Evolutionary conservation across 2,888 invertebrate genomes (phyloP).

Genomic region (Yponomeuta cagnagella): DNA sequence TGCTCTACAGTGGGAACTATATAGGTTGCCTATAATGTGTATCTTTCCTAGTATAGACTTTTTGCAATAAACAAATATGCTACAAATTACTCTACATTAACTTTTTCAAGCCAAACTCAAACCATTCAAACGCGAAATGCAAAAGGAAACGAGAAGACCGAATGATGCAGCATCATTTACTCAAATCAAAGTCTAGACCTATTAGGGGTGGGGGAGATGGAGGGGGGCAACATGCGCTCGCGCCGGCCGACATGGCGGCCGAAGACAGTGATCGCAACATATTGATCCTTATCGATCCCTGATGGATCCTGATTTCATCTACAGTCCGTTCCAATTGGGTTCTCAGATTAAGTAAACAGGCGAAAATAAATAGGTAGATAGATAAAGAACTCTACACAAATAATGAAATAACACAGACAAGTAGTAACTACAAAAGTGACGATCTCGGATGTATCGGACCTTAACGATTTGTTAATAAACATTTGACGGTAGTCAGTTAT

Average conservation of each 20-base stretch:
- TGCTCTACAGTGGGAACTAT: too few species aligned
- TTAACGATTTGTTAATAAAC: too few species aligned
- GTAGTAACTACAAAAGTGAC: not conserved
- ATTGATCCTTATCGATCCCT: conserved; percentile 13
- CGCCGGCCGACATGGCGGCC: not conserved
- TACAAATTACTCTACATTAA: too few species aligned
- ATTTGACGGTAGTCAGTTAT: too few species aligned
- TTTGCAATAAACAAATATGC: too few species aligned
- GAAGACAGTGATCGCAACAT: conserved; percentile 16
- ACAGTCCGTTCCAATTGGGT: not conserved
- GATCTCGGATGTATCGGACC: not conserved
- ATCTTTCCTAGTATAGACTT: too few species aligned
- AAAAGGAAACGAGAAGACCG: conserved; percentile 62
- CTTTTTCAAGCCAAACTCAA: too few species aligned
- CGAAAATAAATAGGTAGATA: not conserved
- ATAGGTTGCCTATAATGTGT: too few species aligned
- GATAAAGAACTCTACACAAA: too few species aligned
- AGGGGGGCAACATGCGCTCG: not conserved
- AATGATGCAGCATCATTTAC: conserved; percentile 70
- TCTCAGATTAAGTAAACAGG: not conserved
- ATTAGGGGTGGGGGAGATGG: not conserved
- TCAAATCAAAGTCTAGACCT: conserved; percentile 45
- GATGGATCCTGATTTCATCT: conserved; percentile 14
- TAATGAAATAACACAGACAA: too few species aligned
- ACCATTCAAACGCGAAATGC: not conserved